Evolutionary conservation across 2,888 invertebrate genomes (phyloP), one percentile per base, ranked within the genome.

Genomic region (Thecophora atra): DNA sequence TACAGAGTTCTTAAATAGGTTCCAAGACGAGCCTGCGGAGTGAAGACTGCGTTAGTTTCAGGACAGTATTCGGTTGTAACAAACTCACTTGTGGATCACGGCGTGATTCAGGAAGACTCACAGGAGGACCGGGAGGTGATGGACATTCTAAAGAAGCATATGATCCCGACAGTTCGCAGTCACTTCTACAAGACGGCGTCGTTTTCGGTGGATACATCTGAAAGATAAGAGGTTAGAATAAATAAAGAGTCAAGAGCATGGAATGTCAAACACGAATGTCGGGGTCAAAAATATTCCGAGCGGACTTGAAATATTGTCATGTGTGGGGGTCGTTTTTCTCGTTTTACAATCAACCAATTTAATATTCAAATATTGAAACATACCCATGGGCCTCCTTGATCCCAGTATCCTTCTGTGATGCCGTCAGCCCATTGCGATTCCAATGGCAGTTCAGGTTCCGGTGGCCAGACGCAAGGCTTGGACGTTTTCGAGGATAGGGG

Each of bases 1-100:
- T 88, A 88, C 80, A 88, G 85, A 64, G 85, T 86, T 79, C 87
- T 86, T 76, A 88, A 82, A 81, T 86, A 88, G 80, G 87, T 85
- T 80, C 77, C 80, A 56, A 84, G 79, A 67, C 84, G 80, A 60
- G 83, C 82, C 80, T 83, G 74, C 19, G 19, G 2, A 62, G 60
- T 2, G 30, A 2, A 51, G 70, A 47, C 17, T 47, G 17, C 28
- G n/a, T 26, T 26, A 47, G 11, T 24, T 60, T 17, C 2, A 17
- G 28, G 30, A 60, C 11, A 63, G n/a, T 11, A 63, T 19, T 63
- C 19, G 21, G 2, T 8, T 30, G 15, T 15, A 60, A 58, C 2
- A 24, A 66, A 52, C 30, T 28, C 80, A 82, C 82, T 78, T 81
- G 82, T 66, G 82, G 82, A 79, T 82, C 81, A 65, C 80, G 76